Evolutionary conservation across 2,797 vertebrate species (phyloP).

Genomic region (Lerista edwardsae): DNA sequence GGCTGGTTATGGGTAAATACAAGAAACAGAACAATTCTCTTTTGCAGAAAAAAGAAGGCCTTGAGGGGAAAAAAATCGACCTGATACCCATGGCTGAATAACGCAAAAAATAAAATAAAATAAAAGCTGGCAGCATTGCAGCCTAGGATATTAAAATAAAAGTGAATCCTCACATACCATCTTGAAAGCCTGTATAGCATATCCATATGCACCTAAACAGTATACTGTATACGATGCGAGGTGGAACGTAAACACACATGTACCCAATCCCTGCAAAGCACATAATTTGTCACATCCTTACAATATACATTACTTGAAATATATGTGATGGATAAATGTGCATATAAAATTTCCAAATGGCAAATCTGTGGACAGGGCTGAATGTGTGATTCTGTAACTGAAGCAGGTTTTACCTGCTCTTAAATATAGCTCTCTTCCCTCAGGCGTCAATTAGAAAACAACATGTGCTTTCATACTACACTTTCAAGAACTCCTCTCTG

Average conservation of each 20-base stretch:
- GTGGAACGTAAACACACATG: neutral
- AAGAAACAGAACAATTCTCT: neutral
- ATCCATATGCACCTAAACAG: too few relatives aligned
- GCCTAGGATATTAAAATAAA: neutral
- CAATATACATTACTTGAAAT: neutral
- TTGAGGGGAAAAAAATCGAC: neutral
- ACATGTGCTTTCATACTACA: neutral
- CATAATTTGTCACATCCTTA: neutral
- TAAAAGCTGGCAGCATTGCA: neutral
- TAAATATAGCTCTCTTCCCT: neutral
- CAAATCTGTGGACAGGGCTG: neutral
- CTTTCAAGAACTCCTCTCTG: neutral
- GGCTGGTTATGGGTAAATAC: neutral
- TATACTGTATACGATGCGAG: neutral
- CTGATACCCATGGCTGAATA: neutral
- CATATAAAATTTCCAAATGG: neutral
- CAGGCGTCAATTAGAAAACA: neutral
- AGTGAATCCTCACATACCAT: neutral
- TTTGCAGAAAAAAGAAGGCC: neutral
- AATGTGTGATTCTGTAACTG: neutral
- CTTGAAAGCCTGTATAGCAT: neutral
- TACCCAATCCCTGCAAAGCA: neutral
- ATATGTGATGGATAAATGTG: neutral
- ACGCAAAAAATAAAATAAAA: neutral
- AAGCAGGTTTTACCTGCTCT: neutral